phyloP scores from a whole-genome alignment of 2,888 invertebrate species.

The Drosophila prolongata region DNA sequence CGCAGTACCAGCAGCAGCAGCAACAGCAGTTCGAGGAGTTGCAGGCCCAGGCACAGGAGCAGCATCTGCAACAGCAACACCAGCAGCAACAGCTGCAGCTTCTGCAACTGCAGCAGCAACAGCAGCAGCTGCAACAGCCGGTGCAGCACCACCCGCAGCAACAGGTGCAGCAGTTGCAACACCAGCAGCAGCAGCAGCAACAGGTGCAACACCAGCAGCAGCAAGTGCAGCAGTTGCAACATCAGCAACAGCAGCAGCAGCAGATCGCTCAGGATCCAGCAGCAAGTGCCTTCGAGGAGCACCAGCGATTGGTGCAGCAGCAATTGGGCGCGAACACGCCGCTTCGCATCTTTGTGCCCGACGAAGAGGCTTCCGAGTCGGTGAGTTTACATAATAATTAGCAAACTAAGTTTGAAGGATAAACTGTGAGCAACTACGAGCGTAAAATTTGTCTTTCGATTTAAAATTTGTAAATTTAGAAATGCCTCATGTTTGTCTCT shows the following conservation, averaged over 20 bases:
- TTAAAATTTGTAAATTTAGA: too few relatives aligned
- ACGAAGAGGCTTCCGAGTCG: conserved; percentile 80
- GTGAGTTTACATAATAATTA: conserved; percentile 36
- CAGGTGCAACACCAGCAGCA: conserved; percentile 44
- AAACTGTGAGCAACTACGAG: too few relatives aligned
- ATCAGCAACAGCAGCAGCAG: conserved; percentile 48
- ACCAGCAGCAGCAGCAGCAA: conserved; percentile 9
- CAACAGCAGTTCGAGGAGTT: conserved; percentile 57
- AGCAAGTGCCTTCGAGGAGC: conserved; percentile 80
- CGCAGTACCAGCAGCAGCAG: conserved; percentile 53
- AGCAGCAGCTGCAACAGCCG: conserved; percentile 61
- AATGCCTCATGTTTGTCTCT: too few relatives aligned
- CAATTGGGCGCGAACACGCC: conserved; percentile 82
- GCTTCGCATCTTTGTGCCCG: conserved; percentile 85
- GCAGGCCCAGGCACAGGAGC: conserved; percentile 62
- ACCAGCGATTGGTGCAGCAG: conserved; percentile 81
- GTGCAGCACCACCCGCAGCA: conserved; percentile 47
- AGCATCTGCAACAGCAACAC: conserved; percentile 65
- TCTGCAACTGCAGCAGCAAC: conserved; percentile 57
- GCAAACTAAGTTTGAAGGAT: too few relatives aligned
- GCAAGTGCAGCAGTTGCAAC: conserved; percentile 34
- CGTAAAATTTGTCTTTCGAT: too few relatives aligned
- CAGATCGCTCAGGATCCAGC: conserved; percentile 55
- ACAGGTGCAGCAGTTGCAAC: conserved; percentile 47
- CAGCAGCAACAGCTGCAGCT: conserved; percentile 58